Conservation (phyloP, 2,797 vertebrate species). For the Peromyscus melanophrys region DNA sequence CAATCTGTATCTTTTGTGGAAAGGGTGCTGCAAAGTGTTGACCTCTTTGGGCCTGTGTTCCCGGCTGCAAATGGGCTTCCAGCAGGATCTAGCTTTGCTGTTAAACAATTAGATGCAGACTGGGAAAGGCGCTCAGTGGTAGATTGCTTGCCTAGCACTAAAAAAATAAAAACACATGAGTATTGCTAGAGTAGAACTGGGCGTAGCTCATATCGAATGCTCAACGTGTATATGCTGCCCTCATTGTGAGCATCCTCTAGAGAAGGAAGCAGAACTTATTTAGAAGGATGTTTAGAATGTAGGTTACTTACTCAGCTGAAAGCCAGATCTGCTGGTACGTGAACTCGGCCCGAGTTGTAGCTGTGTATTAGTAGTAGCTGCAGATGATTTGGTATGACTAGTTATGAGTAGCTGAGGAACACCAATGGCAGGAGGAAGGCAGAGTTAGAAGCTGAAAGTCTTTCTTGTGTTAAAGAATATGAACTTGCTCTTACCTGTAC, state of each 20-base stretch:
- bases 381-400: neutral
- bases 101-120: neutral
- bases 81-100: neutral
- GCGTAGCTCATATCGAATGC: neutral
- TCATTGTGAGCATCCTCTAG: neutral
- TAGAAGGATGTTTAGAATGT: neutral
- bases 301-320: neutral
- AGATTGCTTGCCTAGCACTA: neutral
- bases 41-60: neutral
- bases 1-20: neutral
- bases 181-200: neutral
- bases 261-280: neutral
- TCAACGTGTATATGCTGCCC: neutral
- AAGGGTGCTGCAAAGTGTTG: neutral
- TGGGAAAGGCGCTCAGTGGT: neutral
- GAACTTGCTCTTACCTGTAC: neutral
- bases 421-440: neutral
- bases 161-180: neutral
- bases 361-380: neutral
- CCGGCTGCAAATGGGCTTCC: neutral
- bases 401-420: neutral
- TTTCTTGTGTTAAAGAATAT: neutral
- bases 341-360: neutral
- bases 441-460: neutral
- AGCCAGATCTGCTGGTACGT: neutral